A percentile compares a stretch with the other conserved stretches of the same genome.
Conservation (phyloP, 2,888 invertebrate species). For the Apomyelois bistriatella region DNA sequence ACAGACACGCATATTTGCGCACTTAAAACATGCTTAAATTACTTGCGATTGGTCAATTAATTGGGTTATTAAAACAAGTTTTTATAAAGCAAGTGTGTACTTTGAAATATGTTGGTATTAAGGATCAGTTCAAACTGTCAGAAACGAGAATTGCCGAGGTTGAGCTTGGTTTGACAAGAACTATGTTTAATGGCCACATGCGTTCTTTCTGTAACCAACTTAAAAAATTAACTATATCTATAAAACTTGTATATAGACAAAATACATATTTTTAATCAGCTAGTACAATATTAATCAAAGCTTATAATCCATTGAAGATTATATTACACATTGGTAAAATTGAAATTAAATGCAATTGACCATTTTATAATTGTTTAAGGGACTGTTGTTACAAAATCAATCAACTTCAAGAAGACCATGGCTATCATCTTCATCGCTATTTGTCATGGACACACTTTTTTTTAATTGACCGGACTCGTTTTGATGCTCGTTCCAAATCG, state of each 20-base stretch:
- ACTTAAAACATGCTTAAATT: not conserved
- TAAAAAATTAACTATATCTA: no score
- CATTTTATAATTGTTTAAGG: not conserved
- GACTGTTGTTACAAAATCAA: not conserved
- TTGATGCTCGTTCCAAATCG: slow-evolving; percentile 39
- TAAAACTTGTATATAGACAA: no score
- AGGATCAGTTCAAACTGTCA: no score
- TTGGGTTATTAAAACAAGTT: slow-evolving; percentile 4
- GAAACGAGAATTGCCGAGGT: no score
- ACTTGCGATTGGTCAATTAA: slow-evolving; percentile 4
- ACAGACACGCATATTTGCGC: slow-evolving; percentile 2
- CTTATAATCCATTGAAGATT: no score
- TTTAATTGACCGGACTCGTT: slow-evolving; percentile 22
- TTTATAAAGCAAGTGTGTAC: not conserved
- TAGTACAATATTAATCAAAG: no score
- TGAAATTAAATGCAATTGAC: not conserved
- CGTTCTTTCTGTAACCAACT: no score
- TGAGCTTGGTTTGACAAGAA: no score
- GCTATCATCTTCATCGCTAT: slow-evolving; percentile 5
- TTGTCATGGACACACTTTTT: slow-evolving; percentile 11
- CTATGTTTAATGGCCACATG: no score
- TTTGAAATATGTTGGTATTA: not conserved
- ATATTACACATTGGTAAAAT: no score
- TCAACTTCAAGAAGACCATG: not conserved
- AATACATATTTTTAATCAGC: no score